Evolutionary conservation across 1,140 invertebrate species (phyloP).

Genomic region (Bombus confusus): DNA sequence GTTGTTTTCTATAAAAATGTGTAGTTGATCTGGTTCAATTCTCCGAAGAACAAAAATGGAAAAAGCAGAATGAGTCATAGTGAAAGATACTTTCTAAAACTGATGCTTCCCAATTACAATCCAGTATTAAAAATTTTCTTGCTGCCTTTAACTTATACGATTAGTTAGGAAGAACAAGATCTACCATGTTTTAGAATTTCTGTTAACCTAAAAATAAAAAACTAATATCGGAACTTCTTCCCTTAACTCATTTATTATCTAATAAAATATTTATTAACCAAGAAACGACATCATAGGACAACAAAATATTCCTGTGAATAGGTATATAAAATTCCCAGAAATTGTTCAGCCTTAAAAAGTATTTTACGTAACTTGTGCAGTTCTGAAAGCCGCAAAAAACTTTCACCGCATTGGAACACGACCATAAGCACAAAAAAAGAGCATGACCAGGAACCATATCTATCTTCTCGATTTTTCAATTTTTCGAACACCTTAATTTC

Average conservation of each 20-base stretch:
- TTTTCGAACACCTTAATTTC: neutral
- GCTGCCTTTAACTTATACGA: neutral
- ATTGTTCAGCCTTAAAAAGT: neutral
- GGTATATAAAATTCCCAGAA: neutral
- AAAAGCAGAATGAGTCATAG: constrained; percentile 14
- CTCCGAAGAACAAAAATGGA: neutral
- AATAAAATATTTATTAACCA: neutral
- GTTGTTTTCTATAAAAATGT: neutral
- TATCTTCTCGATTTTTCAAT: neutral
- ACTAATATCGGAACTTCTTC: too few species aligned
- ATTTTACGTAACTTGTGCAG: neutral
- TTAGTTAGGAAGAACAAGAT: neutral
- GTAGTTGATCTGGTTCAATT: neutral
- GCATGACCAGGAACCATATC: too few species aligned
- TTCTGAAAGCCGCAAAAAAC: neutral
- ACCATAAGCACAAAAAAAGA: neutral
- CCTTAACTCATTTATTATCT: neutral
- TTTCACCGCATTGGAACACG: neutral
- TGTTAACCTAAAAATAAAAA: neutral
- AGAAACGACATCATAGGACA: neutral
- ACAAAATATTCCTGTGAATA: neutral
- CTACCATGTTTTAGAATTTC: neutral
- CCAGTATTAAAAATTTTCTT: neutral
- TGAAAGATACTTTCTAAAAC: constrained; percentile 28
- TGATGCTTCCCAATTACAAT: neutral